phyloP scores from a whole-genome alignment of 1,140 invertebrate species.

The Drosophila pachea region DNA sequence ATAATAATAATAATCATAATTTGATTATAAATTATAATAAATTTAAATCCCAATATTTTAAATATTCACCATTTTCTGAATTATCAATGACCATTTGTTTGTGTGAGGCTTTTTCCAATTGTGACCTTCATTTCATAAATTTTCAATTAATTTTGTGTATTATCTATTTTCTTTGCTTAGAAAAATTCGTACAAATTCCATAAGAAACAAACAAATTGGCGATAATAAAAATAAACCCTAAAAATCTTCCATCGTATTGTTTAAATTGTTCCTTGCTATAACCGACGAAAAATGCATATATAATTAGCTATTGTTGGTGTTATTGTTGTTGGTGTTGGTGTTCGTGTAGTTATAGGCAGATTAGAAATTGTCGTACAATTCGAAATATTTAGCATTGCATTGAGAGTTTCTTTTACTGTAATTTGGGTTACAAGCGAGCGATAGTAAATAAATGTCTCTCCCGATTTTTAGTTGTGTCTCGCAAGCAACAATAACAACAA shows the following conservation, averaged over 20 bases:
- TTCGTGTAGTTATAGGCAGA: slow-evolving; percentile 20
- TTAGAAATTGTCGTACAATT: slow-evolving; percentile 37
- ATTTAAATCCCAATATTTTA: slow-evolving; percentile 73
- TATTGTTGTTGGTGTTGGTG: slow-evolving; percentile 6
- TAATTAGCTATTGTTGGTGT: slow-evolving; percentile 67
- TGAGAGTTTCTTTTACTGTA: slow-evolving; percentile 38
- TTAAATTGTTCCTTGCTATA: slow-evolving; percentile 64
- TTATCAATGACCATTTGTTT: slow-evolving; percentile 41
- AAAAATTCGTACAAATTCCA: slow-evolving; percentile 74
- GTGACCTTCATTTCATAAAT: slow-evolving; percentile 41
- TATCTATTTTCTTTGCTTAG: slow-evolving; percentile 51
- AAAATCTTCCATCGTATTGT: slow-evolving; percentile 58
- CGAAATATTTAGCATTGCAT: slow-evolving; percentile 48
- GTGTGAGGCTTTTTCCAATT: slow-evolving; percentile 41
- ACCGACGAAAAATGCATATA: slow-evolving; percentile 64
- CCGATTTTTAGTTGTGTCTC: slow-evolving; percentile 19
- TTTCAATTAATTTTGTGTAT: slow-evolving; percentile 58
- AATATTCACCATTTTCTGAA: slow-evolving; percentile 64
- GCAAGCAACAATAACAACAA: too few relatives aligned
- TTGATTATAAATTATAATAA: slow-evolving; percentile 76
- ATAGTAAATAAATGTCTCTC: slow-evolving; percentile 40
- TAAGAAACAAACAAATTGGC: slow-evolving; percentile 62
- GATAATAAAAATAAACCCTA: slow-evolving; percentile 28
- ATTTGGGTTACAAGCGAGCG: slow-evolving; percentile 55
- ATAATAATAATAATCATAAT: slow-evolving; percentile 75